Conservation (phyloP, 2,888 invertebrate species). For the Drosophila neoperkinsi region DNA sequence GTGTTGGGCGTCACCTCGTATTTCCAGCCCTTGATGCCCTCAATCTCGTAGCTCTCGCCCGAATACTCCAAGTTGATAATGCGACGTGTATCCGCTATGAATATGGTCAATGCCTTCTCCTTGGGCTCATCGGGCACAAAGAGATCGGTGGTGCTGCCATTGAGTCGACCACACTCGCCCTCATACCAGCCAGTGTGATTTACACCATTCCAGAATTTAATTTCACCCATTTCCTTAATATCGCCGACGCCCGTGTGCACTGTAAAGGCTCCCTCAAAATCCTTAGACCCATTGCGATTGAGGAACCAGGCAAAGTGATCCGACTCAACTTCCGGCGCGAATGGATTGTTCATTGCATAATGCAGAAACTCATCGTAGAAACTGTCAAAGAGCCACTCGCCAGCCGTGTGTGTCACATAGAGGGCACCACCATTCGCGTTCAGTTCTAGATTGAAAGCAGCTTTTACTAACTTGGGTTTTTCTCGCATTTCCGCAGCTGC, state of each 20-base stretch:
- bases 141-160: constrained; percentile 92
- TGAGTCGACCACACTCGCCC: constrained; percentile 89
- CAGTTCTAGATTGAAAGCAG: constrained; percentile 87
- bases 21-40: constrained; percentile 79
- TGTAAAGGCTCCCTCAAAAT: constrained; percentile 91
- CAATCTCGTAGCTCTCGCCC: constrained; percentile 55
- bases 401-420: constrained; percentile 88
- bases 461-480: constrained; percentile 73
- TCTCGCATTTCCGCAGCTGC: constrained; percentile 66
- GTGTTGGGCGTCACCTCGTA: constrained; percentile 87
- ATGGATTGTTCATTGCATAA: constrained; percentile 85
- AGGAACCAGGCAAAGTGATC: constrained; percentile 93
- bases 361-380: constrained; percentile 90
- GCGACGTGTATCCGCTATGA: constrained; percentile 92
- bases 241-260: constrained; percentile 90
- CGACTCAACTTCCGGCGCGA: constrained; percentile 81
- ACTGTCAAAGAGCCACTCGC: constrained; percentile 91
- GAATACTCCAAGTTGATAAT: constrained; percentile 85
- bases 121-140: constrained; percentile 88
- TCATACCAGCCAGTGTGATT: constrained; percentile 87
- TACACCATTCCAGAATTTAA: constrained; percentile 90
- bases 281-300: constrained; percentile 90
- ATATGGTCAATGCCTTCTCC: constrained; percentile 88
- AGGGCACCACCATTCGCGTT: constrained; percentile 86
- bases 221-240: constrained; percentile 88